These are phyloP conservation scores for Borostomias antarcticus DNA, from an alignment of 2,797 vertebrate species.

Conservation along the genomic window DNA sequence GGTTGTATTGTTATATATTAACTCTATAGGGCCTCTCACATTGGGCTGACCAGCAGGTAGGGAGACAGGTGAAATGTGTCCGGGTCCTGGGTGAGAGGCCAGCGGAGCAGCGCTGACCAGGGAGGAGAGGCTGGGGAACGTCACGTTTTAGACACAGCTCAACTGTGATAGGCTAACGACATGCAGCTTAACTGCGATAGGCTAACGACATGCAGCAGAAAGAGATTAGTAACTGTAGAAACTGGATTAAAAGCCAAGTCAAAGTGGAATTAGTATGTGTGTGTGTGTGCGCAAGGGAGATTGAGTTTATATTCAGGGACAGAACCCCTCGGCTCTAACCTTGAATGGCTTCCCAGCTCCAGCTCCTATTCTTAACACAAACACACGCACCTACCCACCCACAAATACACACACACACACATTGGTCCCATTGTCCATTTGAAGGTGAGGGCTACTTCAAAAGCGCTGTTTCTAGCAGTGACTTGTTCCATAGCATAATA, in stretches of 20 bases:
- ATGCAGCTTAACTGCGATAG: neutral
- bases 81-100: too few relatives aligned
- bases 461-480: slow-evolving; percentile 18
- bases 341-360: slow-evolving; percentile 28
- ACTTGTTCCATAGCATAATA: neutral
- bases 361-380: neutral
- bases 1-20: too few relatives aligned
- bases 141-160: too few relatives aligned
- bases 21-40: too few relatives aligned
- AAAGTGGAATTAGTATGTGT: too few relatives aligned
- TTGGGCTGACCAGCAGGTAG: too few relatives aligned
- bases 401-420: slow-evolving; percentile 33
- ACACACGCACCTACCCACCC: slow-evolving; percentile 6
- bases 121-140: too few relatives aligned
- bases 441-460: slow-evolving; percentile 25
- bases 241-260: slow-evolving; percentile 27
- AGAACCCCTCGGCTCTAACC: slow-evolving; percentile 13
- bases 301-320: slow-evolving; percentile 37
- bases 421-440: slow-evolving; percentile 60
- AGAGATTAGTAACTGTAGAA: slow-evolving; percentile 21
- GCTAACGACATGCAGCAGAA: neutral
- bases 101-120: too few relatives aligned
- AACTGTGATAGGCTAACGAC: too few relatives aligned
- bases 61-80: too few relatives aligned
- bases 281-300: neutral